phyloP scores from a whole-genome alignment of 64 coral and sea anemone genomes.

The Astreopora myriophthalma region DNA sequence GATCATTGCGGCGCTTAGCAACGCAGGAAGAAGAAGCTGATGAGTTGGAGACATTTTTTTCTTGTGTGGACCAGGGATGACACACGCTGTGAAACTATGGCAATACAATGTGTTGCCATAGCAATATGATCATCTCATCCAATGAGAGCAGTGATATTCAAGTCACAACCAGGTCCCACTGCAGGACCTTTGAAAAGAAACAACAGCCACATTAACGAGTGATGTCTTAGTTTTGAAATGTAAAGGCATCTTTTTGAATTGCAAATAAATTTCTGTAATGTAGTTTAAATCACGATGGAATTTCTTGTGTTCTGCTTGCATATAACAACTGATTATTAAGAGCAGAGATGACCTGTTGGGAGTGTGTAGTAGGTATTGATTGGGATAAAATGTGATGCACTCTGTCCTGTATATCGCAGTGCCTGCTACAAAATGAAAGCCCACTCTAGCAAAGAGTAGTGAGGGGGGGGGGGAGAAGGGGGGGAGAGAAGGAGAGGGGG shows the following conservation, averaged over 20 bases:
- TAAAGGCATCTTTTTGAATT: background rate
- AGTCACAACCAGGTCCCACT: background rate
- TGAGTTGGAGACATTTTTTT: conserved; percentile 17
- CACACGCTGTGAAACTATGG: background rate
- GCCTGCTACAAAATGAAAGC: no score
- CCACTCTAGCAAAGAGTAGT: no score
- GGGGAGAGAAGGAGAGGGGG: no score
- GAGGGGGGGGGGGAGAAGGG: no score
- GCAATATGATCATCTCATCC: background rate
- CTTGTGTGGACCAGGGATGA: conserved; percentile 37
- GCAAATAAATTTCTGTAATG: background rate
- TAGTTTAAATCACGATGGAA: background rate
- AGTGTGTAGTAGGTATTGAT: no score
- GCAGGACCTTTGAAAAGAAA: background rate
- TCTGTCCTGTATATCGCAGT: no score
- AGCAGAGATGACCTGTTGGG: no score
- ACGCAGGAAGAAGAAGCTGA: conserved; percentile 45
- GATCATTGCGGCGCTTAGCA: conserved; percentile 77
- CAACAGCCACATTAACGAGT: background rate
- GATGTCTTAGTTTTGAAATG: background rate
- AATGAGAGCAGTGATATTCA: background rate
- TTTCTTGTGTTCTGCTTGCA: no score
- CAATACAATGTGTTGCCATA: background rate
- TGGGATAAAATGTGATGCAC: no score
- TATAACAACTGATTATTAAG: no score